Evolutionary conservation across 1,140 invertebrate genomes (phyloP), one percentile per base, ranked within the genome.

Genomic region (Ladona fulva): DNA sequence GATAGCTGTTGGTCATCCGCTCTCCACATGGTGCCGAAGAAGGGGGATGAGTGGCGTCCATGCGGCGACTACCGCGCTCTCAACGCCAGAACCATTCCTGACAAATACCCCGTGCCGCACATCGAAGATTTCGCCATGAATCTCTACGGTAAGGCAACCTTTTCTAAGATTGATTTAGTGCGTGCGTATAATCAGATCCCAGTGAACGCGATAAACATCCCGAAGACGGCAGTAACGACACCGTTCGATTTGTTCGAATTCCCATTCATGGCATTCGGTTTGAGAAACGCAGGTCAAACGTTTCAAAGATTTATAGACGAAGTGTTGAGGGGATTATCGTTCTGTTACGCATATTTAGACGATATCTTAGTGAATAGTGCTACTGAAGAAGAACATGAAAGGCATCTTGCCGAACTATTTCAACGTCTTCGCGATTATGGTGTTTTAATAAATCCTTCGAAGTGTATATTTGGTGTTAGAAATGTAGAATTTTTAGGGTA

Each of bases 151-250:
- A 81, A 81, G 10, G 82, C 77, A 10, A 82, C 84, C 29, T 89
- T 89, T 77, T 83, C 85, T 0, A 83, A 80, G 0, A 77, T 89
- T 0, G 87, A 90, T 80, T 77, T 88, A 0, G 79, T 80, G 0
- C 81, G 81, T 24, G 88, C 88, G 0, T 90, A 86, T 79, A 84
- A 86, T 80, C 87, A 86, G 78, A 84, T 86, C 22, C 84, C 83
- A 0, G 80, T 86, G 0, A 74, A 75, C 5, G 1, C 29, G 1
- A 10, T 10, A 10, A 10, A 37, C 10, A 37, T 37, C 29, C 29
- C 29, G 29, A 37, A 37, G 10, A 37, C 29, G 1, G 1, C 10
- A 37, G n/a, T n/a, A n/a, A n/a, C n/a, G n/a, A n/a, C n/a, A n/a
- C n/a, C n/a, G n/a, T n/a, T n/a, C 29, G 29, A 1, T 10, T 37